These are phyloP conservation scores for Acyrthosiphon pisum DNA, from an alignment of 1,140 invertebrate species.

Conservation along the genomic window DNA sequence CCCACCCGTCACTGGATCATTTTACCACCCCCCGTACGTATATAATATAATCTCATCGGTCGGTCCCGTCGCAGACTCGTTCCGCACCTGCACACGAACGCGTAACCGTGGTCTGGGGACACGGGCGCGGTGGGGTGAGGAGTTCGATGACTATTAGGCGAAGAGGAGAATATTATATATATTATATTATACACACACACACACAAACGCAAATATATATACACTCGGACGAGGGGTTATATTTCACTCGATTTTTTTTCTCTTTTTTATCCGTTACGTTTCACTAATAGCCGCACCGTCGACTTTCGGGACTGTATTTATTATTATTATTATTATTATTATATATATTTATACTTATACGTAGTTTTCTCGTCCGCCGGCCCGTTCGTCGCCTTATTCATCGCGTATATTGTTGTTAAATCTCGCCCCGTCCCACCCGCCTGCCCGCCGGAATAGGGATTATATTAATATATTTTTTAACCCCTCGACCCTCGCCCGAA, in stretches of 20 bases:
- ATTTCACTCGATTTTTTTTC: conserved; percentile 23
- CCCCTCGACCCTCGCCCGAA: neutral
- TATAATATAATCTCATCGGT: conserved; percentile 14
- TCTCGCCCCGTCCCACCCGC: neutral
- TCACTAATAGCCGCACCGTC: conserved; percentile 31
- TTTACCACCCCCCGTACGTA: neutral
- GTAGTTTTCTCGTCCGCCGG: neutral
- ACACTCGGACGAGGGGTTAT: conserved; percentile 8
- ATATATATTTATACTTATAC: neutral
- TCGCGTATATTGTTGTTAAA: neutral
- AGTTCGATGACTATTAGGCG: neutral
- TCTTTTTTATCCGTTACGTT: conserved; percentile 35
- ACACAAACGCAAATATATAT: neutral
- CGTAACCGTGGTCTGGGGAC: neutral
- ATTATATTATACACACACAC: neutral
- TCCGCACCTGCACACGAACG: conserved; percentile 27
- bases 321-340: neutral
- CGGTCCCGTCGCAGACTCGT: conserved; percentile 5
- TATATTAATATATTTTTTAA: conserved; percentile 26
- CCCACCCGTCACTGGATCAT: neutral
- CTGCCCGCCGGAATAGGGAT: neutral
- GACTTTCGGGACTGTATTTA: conserved; percentile 27
- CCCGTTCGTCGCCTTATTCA: neutral
- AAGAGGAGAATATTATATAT: neutral
- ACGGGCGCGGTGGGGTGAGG: neutral